Conservation (phyloP, 2,888 invertebrate species). For the Harpalus rufipes region DNA sequence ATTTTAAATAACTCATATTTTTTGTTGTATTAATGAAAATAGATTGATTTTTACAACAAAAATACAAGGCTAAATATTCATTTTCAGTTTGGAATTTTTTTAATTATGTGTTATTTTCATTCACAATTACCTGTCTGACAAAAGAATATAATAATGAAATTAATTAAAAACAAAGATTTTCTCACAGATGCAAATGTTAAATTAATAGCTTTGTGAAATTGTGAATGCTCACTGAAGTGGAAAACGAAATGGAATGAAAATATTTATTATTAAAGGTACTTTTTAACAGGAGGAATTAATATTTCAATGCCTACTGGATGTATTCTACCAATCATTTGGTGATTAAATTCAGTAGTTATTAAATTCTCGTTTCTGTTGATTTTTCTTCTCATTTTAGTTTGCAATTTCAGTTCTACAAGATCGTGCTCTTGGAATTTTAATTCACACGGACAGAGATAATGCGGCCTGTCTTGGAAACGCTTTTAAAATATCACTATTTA, state of each 20-base stretch:
- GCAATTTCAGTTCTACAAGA: background rate
- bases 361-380: slow-evolving; percentile 25
- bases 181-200: background rate
- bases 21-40: slow-evolving; percentile 22
- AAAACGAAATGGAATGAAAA: slow-evolving; percentile 19
- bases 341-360: slow-evolving; percentile 10
- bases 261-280: background rate
- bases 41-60: slow-evolving; percentile 14
- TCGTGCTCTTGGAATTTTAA: slow-evolving; percentile 4
- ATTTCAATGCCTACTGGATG: background rate
- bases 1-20: slow-evolving; percentile 23
- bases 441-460: background rate
- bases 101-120: slow-evolving; percentile 17
- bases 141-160: background rate
- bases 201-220: background rate
- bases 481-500: too few species aligned
- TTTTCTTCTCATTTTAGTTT: slow-evolving; percentile 9
- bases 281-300: background rate
- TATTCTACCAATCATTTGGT: slow-evolving; percentile 2
- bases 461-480: too few species aligned
- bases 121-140: slow-evolving; percentile 2
- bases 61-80: background rate
- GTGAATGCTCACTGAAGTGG: background rate
- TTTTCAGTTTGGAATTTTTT: background rate
- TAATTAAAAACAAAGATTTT: slow-evolving; percentile 20